phyloP scores from a whole-genome alignment of 2,888 invertebrate species.

The Chrysopilus asiliformis region DNA sequence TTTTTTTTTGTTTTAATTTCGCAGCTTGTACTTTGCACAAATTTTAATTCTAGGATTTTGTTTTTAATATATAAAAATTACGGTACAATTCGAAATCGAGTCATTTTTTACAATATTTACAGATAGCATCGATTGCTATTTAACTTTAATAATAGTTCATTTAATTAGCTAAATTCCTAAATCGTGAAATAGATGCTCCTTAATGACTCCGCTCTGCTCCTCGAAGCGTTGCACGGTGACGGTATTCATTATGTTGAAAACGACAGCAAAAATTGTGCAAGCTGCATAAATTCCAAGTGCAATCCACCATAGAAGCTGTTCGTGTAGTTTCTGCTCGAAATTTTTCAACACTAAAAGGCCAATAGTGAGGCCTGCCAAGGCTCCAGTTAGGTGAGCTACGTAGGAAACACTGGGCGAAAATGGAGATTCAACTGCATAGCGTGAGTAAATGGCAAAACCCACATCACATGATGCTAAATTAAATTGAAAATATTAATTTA shows the following conservation, averaged over 20 bases:
- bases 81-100: no score
- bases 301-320: conserved; percentile 92
- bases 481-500: conserved; percentile 12
- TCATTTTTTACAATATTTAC: no score
- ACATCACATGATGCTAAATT: conserved; percentile 77
- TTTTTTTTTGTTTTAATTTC: no score
- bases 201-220: conserved; percentile 14
- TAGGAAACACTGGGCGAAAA: conserved; percentile 69
- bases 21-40: no score
- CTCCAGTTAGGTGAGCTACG: conserved; percentile 91
- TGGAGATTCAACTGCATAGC: conserved; percentile 57
- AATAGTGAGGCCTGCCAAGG: conserved; percentile 84
- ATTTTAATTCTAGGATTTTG: no score
- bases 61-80: no score
- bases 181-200: conserved; percentile 16
- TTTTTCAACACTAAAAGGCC: conserved; percentile 89
- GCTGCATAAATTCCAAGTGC: conserved; percentile 87
- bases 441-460: conserved; percentile 88
- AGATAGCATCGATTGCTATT: no score
- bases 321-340: conserved; percentile 89
- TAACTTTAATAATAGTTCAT: no score
- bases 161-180: conserved; percentile 12
- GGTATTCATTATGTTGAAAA: conserved; percentile 81
- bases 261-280: conserved; percentile 82
- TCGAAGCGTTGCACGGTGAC: conserved; percentile 22